phyloP scores from a whole-genome alignment of 2,888 invertebrate genomes.

The Steinernema scapterisci region DNA sequence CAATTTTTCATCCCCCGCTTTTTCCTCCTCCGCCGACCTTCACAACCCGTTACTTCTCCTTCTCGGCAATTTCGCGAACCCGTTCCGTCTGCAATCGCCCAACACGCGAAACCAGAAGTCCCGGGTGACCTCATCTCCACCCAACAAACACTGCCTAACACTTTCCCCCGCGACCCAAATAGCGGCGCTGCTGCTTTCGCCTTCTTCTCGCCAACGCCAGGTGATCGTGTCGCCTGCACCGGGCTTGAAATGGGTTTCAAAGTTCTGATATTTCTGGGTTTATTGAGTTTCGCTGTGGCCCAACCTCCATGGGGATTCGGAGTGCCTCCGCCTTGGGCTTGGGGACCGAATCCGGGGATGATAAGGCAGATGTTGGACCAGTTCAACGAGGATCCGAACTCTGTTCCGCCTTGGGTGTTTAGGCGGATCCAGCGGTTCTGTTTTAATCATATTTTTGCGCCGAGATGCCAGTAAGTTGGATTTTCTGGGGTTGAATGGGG shows the following conservation, averaged over 20 bases:
- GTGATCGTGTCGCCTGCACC: too few species aligned
- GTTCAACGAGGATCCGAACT: constrained; percentile 1
- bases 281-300: background rate
- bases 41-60: constrained; percentile 12
- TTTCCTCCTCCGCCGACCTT: background rate
- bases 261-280: background rate
- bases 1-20: background rate
- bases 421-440: constrained; percentile 18
- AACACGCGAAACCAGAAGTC: constrained; percentile 7
- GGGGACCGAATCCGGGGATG: constrained; percentile 8
- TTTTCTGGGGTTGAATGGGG: too few species aligned
- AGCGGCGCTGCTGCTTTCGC: background rate
- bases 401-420: constrained; percentile 14
- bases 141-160: background rate
- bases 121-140: constrained; percentile 14
- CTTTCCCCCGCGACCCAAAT: constrained; percentile 18
- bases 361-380: constrained; percentile 7
- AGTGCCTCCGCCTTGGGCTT: constrained; percentile 6
- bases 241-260: too few species aligned
- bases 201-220: background rate
- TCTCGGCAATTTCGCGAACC: constrained; percentile 7
- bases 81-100: constrained; percentile 15
- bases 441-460: constrained; percentile 11
- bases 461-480: constrained; percentile 12
- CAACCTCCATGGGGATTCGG: constrained; percentile 5